Percentiles rank a stretch among this genome's conserved stretches.
phyloP scores from a whole-genome alignment of 2,113 vertebrate genomes.

The Spheniscus mendiculus region DNA sequence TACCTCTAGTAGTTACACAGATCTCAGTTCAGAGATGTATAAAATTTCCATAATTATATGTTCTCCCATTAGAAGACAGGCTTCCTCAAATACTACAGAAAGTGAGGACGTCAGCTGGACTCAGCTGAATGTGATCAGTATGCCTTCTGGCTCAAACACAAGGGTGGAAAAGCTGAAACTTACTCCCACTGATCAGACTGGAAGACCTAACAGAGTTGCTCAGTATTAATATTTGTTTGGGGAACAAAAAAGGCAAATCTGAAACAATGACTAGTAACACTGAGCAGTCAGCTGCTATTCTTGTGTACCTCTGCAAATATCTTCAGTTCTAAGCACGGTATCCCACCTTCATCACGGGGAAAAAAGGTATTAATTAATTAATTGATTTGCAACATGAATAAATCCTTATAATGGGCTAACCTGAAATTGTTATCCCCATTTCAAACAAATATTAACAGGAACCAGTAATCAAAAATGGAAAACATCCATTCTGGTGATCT shows the following conservation, averaged over 20 bases:
- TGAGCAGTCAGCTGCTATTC: not conserved
- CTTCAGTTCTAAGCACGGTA: not conserved
- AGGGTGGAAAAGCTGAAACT: not conserved
- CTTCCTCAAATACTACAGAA: not conserved
- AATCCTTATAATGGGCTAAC: not conserved
- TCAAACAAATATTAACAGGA: not conserved
- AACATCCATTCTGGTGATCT: not conserved
- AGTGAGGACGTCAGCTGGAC: not conserved
- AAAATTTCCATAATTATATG: not conserved
- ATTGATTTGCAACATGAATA: not conserved
- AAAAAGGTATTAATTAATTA: not conserved
- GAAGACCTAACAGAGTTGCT: not conserved
- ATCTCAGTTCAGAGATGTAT: not conserved
- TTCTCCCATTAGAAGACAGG: not conserved
- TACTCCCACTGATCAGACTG: not conserved
- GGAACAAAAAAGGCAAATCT: not conserved
- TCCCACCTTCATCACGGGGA: not conserved
- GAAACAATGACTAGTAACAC: not conserved
- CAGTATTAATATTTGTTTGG: not conserved
- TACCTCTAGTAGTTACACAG: not conserved
- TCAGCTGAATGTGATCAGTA: not conserved
- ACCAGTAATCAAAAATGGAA: not conserved
- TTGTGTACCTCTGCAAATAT: not conserved
- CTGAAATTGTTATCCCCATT: not conserved
- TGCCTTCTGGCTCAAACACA: not conserved